A percentile compares a stretch with the other conserved stretches of the same genome.
These are phyloP conservation scores for Hylyphantes graminicola DNA, from an alignment of 1,140 invertebrate genomes.

Conservation along the genomic window DNA sequence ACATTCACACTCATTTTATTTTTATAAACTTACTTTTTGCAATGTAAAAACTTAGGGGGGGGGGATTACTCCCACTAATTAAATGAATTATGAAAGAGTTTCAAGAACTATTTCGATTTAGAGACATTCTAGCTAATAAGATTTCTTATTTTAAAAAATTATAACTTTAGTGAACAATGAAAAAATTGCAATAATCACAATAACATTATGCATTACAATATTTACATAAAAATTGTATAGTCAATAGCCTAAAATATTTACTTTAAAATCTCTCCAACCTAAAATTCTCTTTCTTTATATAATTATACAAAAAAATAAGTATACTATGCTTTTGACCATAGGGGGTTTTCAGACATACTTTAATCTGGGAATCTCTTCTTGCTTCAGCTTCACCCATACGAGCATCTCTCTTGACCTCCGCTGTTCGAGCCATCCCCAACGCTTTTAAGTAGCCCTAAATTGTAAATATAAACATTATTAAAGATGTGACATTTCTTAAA, in stretches of 20 bases:
- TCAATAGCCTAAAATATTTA: too few relatives aligned
- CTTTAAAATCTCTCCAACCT: too few relatives aligned
- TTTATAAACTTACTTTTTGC: too few relatives aligned
- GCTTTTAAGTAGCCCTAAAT: conserved; percentile 92
- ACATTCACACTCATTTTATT: too few relatives aligned
- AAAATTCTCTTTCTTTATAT: conserved; percentile 1
- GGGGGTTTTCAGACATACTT: conserved; percentile 70
- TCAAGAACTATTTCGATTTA: too few relatives aligned
- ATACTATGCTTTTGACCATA: background rate
- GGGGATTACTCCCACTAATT: too few relatives aligned
- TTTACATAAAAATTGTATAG: background rate
- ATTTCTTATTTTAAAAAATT: too few relatives aligned
- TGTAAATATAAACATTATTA: conserved; percentile 22
- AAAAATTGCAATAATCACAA: too few relatives aligned
- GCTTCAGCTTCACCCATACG: conserved; percentile 97
- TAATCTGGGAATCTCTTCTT: conserved; percentile 81
- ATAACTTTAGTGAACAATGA: too few relatives aligned
- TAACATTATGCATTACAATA: conserved; percentile 5
- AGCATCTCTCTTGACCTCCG: conserved; percentile 96
- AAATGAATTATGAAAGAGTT: too few relatives aligned
- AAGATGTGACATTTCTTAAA: background rate
- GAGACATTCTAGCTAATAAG: too few relatives aligned
- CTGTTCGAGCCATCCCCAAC: conserved; percentile 94
- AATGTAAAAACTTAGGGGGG: too few relatives aligned
- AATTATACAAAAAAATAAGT: background rate